Evolutionary conservation across 2,888 invertebrate genomes (phyloP).

Genomic region (Pammene aurita): DNA sequence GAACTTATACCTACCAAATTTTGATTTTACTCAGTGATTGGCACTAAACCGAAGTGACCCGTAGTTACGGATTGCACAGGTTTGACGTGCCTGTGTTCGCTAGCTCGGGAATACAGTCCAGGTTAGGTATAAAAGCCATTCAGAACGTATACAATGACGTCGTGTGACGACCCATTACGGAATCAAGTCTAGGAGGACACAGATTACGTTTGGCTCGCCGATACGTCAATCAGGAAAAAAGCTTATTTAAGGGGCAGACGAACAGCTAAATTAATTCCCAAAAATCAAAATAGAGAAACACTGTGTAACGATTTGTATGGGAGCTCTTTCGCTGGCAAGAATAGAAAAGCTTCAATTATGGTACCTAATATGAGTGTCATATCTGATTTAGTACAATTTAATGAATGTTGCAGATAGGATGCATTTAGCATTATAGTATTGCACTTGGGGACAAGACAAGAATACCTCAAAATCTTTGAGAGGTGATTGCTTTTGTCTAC

Average conservation of each 20-base stretch:
- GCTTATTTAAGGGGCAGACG: no score
- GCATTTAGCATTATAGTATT: conserved; percentile 22
- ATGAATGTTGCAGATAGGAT: not conserved
- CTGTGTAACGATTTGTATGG: not conserved
- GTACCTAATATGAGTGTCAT: not conserved
- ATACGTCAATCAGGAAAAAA: not conserved
- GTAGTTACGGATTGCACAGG: no score
- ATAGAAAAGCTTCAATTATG: not conserved
- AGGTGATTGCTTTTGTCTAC: conserved; percentile 6
- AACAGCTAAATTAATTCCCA: not conserved
- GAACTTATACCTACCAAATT: no score
- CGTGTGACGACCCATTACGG: conserved; percentile 25
- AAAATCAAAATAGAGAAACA: not conserved
- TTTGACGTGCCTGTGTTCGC: no score
- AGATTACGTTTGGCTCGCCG: not conserved
- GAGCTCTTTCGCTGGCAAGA: no score
- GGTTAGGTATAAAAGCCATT: conserved; percentile 24
- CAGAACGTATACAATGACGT: conserved; percentile 15
- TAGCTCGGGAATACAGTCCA: not conserved
- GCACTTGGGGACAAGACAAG: not conserved
- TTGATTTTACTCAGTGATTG: no score
- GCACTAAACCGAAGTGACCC: no score
- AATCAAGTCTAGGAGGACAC: conserved; percentile 17
- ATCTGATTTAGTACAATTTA: not conserved
- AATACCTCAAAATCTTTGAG: no score